phyloP scores from a whole-genome alignment of 2,888 invertebrate species.

The Andrena dorsata region DNA sequence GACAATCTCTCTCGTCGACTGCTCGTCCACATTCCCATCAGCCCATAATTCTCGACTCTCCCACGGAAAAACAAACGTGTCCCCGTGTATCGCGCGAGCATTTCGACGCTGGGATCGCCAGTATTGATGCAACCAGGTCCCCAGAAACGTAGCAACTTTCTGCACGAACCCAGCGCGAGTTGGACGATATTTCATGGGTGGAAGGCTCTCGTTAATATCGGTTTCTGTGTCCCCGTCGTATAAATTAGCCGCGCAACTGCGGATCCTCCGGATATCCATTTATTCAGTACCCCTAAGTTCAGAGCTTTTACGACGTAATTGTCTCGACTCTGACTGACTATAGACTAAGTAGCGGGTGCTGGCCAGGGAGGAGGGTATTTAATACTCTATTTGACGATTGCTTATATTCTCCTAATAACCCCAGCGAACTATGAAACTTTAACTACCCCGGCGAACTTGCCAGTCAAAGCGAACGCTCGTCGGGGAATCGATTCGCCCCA shows the following conservation, averaged over 20 bases:
- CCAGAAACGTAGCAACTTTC: not conserved
- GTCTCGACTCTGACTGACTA: conserved; percentile 18
- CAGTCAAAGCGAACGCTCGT: not conserved
- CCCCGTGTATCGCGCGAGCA: not conserved
- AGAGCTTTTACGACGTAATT: conserved; percentile 47
- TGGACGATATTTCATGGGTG: conserved; percentile 11
- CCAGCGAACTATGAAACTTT: not conserved
- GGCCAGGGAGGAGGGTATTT: not conserved
- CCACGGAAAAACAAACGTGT: not conserved
- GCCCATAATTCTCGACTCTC: not conserved
- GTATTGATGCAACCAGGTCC: conserved; percentile 11
- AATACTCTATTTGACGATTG: conserved; percentile 49
- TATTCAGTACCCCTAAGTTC: conserved; percentile 19
- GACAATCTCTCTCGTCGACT: conserved; percentile 12
- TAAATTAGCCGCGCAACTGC: conserved; percentile 38
- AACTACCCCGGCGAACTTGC: not conserved
- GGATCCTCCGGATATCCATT: conserved; percentile 35
- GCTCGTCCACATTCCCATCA: not conserved
- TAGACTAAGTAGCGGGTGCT: not conserved
- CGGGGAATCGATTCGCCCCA: conserved; percentile 17
- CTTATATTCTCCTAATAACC: conserved; percentile 20
- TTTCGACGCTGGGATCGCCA: conserved; percentile 8
- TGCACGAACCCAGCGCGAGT: not conserved
- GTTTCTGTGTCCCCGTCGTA: conserved; percentile 24
- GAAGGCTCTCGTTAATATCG: conserved; percentile 42